A percentile compares a stretch with the other conserved stretches of the same genome.
These are phyloP conservation scores for Lytechinus pictus DNA, from an alignment of 35 echinoderm and acorn worm species.

Conservation along the genomic window DNA sequence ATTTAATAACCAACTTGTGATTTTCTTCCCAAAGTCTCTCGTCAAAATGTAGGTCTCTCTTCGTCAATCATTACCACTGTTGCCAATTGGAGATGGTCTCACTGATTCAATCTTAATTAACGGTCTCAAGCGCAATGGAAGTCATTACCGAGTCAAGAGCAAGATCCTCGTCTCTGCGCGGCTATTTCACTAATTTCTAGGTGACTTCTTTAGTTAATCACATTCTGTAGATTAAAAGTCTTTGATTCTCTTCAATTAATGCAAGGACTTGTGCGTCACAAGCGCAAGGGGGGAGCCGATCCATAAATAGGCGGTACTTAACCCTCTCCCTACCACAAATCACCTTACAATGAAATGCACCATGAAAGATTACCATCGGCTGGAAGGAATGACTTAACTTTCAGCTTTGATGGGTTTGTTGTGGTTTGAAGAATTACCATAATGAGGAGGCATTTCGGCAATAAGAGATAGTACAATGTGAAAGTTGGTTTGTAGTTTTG, in stretches of 20 bases:
- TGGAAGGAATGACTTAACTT: not conserved
- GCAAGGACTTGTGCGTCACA: not conserved
- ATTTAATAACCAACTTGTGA: constrained; percentile 20
- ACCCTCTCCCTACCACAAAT: not conserved
- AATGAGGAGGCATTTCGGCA: not conserved
- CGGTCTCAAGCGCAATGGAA: not conserved
- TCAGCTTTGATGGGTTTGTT: not conserved
- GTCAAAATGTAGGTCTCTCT: not conserved
- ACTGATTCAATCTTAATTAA: constrained; percentile 20
- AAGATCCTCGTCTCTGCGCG: not conserved
- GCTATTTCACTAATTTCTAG: constrained; percentile 43
- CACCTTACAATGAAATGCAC: not conserved
- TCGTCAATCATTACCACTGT: constrained; percentile 11
- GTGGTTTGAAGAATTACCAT: not conserved
- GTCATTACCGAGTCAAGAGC: not conserved
- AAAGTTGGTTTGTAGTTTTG: not conserved
- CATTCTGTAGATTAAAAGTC: constrained; percentile 36
- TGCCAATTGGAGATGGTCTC: not conserved
- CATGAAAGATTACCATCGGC: not conserved
- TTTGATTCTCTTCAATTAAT: constrained; percentile 36
- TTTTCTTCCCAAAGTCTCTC: not conserved
- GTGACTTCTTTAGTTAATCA: constrained; percentile 40
- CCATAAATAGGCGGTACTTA: not conserved
- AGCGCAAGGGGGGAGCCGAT: not conserved
- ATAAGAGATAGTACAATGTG: not conserved